A percentile compares a stretch with the other conserved stretches of the same genome.
Evolutionary conservation across 2,797 vertebrate species (phyloP).

Genomic region (Sebastes taczanowskii): DNA sequence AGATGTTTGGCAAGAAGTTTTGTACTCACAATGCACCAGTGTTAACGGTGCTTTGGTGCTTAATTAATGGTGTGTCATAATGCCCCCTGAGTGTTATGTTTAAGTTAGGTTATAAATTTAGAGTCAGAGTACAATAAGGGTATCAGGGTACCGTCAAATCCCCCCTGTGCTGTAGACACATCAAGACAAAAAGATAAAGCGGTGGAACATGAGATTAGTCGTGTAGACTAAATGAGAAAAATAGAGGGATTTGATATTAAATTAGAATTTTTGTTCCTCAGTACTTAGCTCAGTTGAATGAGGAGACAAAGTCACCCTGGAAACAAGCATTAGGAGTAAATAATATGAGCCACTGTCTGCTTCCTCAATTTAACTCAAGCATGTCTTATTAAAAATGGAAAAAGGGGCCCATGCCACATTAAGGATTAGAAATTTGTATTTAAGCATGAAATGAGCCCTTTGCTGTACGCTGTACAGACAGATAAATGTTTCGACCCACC

Average conservation of each 20-base stretch:
- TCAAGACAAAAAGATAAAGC: conserved; percentile 64
- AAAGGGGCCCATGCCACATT: conserved; percentile 60
- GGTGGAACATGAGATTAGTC: conserved; percentile 69
- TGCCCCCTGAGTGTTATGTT: background rate
- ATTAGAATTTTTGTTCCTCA: conserved; percentile 63
- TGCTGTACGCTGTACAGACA: conserved; percentile 28
- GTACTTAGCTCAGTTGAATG: conserved; percentile 55
- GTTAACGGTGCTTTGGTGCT: background rate
- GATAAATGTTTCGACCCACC: conserved; percentile 55
- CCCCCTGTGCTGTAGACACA: conserved; percentile 30
- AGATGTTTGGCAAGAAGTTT: background rate
- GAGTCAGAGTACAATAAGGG: conserved; percentile 11
- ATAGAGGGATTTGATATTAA: conserved; percentile 68
- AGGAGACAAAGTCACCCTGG: conserved; percentile 70
- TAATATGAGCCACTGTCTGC: conserved; percentile 66
- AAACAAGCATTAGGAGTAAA: conserved; percentile 75
- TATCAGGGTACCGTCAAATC: conserved; percentile 47
- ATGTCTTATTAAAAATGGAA: conserved; percentile 77
- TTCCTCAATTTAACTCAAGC: conserved; percentile 66
- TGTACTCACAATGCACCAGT: background rate
- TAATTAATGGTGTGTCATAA: conserved; percentile 3
- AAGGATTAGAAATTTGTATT: conserved; percentile 71
- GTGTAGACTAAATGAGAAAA: conserved; percentile 54
- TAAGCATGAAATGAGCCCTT: conserved; percentile 74
- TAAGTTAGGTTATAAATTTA: conserved; percentile 7